Percentiles rank a stretch among this genome's conserved stretches.
Evolutionary conservation across 2,888 invertebrate species (phyloP).

Genomic region (Nomada fabriciana): DNA sequence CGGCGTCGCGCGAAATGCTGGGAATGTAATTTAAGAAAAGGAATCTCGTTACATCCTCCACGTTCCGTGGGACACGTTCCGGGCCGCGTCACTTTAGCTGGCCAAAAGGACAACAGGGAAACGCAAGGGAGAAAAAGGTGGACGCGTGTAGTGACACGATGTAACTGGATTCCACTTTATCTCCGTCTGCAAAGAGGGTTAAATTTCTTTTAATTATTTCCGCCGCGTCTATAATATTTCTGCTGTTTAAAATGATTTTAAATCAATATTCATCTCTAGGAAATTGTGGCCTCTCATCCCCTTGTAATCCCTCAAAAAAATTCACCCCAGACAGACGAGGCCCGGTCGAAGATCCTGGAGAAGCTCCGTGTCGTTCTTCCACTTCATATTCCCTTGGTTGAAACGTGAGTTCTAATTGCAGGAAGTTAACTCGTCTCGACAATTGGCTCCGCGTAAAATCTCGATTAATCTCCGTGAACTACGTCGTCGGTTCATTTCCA

Average conservation of each 20-base stretch:
- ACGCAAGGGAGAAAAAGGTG: conserved; percentile 4
- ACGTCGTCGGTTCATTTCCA: conserved; percentile 37
- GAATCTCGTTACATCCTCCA: conserved; percentile 39
- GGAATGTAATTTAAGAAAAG: conserved; percentile 51
- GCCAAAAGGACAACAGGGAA: conserved; percentile 30
- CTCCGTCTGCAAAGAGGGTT: not conserved
- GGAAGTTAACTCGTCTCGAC: conserved; percentile 38
- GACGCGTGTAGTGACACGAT: conserved; percentile 24
- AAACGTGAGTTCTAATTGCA: conserved; percentile 30
- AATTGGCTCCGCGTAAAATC: conserved; percentile 31
- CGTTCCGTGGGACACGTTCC: conserved; percentile 20
- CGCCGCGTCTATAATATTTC: too few species aligned
- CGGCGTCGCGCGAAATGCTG: conserved; percentile 19
- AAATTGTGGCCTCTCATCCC: not conserved
- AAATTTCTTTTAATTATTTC: conserved; percentile 16
- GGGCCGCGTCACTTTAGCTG: conserved; percentile 15
- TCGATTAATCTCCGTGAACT: conserved; percentile 51
- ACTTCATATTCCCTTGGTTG: conserved; percentile 1
- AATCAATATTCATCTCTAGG: not conserved
- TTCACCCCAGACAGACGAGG: not conserved
- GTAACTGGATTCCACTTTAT: conserved; percentile 44
- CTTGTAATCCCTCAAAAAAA: not conserved
- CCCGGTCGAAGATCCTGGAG: not conserved
- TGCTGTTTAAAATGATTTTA: too few species aligned
- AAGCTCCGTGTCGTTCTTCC: too few species aligned